These are phyloP conservation scores for Pomacea maculata DNA, from an alignment of 1,140 invertebrate species.

Conservation along the genomic window DNA sequence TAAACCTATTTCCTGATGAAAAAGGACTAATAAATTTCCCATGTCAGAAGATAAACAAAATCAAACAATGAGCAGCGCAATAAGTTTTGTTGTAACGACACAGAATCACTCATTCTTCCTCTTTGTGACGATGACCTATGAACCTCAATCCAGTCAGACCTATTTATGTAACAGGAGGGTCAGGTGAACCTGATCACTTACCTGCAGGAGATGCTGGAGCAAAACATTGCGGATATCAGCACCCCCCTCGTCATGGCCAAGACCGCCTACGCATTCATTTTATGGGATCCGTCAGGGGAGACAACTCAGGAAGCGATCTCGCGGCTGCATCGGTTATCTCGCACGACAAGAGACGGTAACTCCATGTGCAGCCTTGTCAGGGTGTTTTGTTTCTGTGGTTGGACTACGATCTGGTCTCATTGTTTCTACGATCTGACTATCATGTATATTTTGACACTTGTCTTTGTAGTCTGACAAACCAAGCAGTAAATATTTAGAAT, in stretches of 20 bases:
- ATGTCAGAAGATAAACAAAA: no score
- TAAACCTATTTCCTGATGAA: no score
- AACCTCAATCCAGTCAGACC: background rate
- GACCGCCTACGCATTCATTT: slow-evolving; percentile 23
- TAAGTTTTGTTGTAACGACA: no score
- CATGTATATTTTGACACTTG: background rate
- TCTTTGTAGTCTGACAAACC: no score
- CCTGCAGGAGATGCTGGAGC: background rate
- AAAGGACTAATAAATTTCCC: no score
- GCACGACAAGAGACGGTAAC: no score
- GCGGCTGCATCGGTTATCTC: no score
- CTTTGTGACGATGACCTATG: background rate
- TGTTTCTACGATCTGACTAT: background rate
- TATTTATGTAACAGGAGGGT: slow-evolving; percentile 13
- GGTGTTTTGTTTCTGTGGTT: background rate
- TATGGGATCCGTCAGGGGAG: background rate
- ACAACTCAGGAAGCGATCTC: background rate
- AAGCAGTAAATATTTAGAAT: no score
- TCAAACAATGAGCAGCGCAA: no score
- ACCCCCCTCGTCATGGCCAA: slow-evolving; percentile 27
- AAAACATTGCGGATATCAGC: background rate
- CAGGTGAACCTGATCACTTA: background rate
- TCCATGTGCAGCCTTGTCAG: background rate
- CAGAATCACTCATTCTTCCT: no score
- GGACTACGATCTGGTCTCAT: no score